Evolutionary conservation across 2,113 vertebrate species (phyloP), one percentile per base, ranked within the genome.

Genomic region (Steatornis caripensis): DNA sequence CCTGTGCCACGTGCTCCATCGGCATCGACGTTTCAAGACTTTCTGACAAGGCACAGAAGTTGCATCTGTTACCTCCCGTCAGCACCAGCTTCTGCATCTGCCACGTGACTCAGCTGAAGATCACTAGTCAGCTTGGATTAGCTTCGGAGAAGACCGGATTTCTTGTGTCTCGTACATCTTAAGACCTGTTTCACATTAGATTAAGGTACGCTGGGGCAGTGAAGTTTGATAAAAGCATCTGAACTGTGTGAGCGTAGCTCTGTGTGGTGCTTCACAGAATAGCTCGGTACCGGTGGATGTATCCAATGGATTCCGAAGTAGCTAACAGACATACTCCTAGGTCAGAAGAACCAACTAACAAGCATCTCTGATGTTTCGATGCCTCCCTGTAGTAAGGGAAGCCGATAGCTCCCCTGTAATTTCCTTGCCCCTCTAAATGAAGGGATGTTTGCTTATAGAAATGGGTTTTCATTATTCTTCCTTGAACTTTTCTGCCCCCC

Each of bases 51-150:
- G 36, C 45, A 29, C 36, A 0, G 0, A 34, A 39, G 32, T n/a
- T 72, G 34, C 53, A 22, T 72, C 51, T 85, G 45, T 30, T 83
- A 3, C 34, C 21, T 94, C 41, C 72, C 69, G 36, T 57, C 54
- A 69, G 69, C 74, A 87, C 30, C 64, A 61, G 54, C 45, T 60
- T 46, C 68, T 72, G 49, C 2, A 0, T 55, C 74, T 85, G 79
- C 70, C 75, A 10, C 0, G 0, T 26, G 81, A 23, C 23, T 61
- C 10, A 0, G n/a, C 14, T 30, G 41, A 69, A 82, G 34, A 55
- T 53, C 64, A 12, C 27, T 4, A 9, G 41, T 78, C 68, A 70
- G 68, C 72, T 78, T 74, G 84, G 58, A 61, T 87, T 85, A 92
- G 41, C 69, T 29, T 23, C 62, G 90, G 15, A 49, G 60, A 82